phyloP scores from a whole-genome alignment of 30 jellyfish, hydroid and myxozoan species.

The Calvadosia cruxmelitensis region DNA sequence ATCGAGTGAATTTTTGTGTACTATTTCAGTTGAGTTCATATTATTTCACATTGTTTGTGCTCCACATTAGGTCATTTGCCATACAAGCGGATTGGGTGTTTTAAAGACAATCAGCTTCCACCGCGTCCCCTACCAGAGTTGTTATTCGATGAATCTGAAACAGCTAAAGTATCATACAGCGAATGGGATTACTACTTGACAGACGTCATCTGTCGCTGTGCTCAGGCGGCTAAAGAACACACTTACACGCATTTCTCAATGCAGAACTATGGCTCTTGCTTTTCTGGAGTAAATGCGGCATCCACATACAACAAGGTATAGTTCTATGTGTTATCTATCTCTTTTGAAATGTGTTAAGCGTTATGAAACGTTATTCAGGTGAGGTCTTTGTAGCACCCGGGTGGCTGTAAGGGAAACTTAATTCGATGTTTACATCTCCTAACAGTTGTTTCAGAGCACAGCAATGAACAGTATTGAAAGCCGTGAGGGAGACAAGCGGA shows the following conservation, averaged over 20 bases:
- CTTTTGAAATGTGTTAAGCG: no score
- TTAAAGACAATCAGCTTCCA: background rate
- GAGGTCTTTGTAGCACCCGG: no score
- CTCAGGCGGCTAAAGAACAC: conserved; percentile 30
- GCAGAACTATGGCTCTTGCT: conserved; percentile 66
- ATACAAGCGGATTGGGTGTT: background rate
- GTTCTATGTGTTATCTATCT: no score
- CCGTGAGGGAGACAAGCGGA: no score
- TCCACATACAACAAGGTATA: conserved; percentile 39
- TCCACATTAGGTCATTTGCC: background rate
- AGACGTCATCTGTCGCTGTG: conserved; percentile 18
- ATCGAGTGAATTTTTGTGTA: no score
- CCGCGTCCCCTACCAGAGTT: background rate
- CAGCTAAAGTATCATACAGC: background rate
- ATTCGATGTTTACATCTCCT: no score
- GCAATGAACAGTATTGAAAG: no score
- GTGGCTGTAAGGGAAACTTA: no score
- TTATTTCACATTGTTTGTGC: background rate
- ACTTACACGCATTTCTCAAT: conserved; percentile 71
- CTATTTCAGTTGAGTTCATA: background rate
- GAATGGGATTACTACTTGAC: conserved; percentile 15
- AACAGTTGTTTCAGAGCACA: no score
- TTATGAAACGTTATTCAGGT: no score
- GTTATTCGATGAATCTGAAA: conserved; percentile 1
- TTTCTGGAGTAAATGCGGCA: conserved; percentile 57